Conservation (phyloP, 2,113 vertebrate genomes). For the Macrotus californicus region DNA sequence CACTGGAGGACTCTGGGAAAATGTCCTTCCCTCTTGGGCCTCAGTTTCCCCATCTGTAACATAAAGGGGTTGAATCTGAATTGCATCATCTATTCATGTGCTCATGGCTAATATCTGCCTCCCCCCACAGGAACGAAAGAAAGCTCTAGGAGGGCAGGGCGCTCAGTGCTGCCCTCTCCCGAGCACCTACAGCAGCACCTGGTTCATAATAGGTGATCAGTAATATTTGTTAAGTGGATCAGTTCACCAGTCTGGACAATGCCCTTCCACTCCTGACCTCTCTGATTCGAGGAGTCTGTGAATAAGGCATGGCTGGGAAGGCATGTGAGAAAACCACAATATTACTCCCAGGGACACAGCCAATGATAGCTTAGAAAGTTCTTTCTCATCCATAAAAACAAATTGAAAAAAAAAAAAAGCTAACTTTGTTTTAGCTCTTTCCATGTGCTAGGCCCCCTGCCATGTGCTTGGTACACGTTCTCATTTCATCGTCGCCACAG, state of each 20-base stretch:
- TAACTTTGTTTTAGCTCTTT: not conserved
- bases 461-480: not conserved
- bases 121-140: not conserved
- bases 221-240: not conserved
- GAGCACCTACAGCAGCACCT: not conserved
- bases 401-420: not conserved
- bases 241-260: not conserved
- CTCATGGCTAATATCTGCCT: not conserved
- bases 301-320: not conserved
- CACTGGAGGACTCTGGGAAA: not conserved
- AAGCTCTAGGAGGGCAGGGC: not conserved
- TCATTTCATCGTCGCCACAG: not conserved
- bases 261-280: not conserved
- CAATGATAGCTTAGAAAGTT: not conserved
- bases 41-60: not conserved
- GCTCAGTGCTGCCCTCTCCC: not conserved
- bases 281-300: not conserved
- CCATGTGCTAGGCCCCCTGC: not conserved
- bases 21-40: not conserved
- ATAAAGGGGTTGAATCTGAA: not conserved
- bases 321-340: not conserved
- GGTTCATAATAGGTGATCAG: not conserved
- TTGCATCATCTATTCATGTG: not conserved
- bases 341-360: not conserved
- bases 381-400: constrained; percentile 7